Conservation (phyloP, 2,113 vertebrate species). For the Zeus faber region DNA sequence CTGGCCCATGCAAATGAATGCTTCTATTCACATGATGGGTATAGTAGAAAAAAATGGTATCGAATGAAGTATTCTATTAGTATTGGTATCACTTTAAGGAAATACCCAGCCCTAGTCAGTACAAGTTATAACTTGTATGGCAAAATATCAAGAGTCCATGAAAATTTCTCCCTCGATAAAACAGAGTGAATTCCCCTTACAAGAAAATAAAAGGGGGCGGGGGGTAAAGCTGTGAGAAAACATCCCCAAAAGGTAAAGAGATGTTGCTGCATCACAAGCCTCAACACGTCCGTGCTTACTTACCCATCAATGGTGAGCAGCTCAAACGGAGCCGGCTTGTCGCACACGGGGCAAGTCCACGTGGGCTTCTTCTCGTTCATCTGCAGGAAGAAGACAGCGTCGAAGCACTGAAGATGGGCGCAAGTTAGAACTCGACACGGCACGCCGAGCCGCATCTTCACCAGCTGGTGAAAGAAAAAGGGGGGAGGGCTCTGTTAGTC, state of each 20-base stretch:
- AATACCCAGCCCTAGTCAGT: no score
- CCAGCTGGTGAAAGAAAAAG: conserved; percentile 76
- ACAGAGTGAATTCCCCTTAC: no score
- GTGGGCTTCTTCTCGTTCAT: conserved; percentile 99
- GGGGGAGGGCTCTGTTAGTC: neutral
- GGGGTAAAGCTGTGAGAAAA: no score
- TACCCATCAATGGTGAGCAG: conserved; percentile 97
- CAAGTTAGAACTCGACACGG: conserved; percentile 95
- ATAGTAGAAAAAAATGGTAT: no score
- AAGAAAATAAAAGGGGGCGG: no score
- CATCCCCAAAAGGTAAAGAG: neutral
- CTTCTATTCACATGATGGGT: no score
- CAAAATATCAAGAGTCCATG: no score
- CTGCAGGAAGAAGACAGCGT: conserved; percentile 97
- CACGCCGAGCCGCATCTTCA: conserved; percentile 96
- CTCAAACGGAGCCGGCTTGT: conserved; percentile 94
- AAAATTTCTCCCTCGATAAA: no score
- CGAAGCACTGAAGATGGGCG: conserved; percentile 97
- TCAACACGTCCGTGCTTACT: conserved; percentile 28
- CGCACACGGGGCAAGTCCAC: conserved; percentile 96
- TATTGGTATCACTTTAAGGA: no score
- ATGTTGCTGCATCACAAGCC: neutral
- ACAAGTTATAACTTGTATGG: no score
- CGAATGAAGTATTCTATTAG: no score
- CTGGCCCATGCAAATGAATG: no score